phyloP scores from a whole-genome alignment of 2,888 invertebrate genomes.

The Alentia gelatinosa region DNA sequence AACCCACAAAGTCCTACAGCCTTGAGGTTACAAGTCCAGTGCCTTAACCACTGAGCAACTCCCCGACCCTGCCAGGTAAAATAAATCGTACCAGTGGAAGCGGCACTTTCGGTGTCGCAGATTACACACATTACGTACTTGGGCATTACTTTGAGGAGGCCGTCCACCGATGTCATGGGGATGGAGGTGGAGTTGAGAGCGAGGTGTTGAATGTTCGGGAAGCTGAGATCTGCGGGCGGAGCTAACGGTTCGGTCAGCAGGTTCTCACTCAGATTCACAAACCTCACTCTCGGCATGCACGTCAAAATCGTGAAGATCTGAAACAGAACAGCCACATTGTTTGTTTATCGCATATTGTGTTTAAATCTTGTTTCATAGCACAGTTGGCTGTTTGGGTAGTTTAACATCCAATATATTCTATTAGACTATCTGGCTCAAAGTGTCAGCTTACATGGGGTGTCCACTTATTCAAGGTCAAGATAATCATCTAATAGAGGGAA shows the following conservation, averaged over 20 bases:
- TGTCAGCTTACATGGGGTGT: neutral
- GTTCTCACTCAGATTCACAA: conserved; percentile 33
- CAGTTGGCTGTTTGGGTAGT: neutral
- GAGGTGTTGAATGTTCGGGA: neutral
- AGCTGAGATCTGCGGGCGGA: neutral
- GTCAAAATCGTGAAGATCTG: conserved; percentile 13
- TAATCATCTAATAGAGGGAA: too few species aligned
- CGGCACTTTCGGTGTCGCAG: too few species aligned
- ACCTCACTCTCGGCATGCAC: neutral
- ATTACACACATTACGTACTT: too few species aligned
- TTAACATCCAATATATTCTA: too few species aligned
- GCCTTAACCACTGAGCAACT: too few species aligned
- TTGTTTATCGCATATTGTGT: neutral
- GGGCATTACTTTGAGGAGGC: neutral
- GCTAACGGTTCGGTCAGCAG: neutral
- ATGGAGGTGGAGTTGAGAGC: conserved; percentile 4
- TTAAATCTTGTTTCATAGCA: neutral
- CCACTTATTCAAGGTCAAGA: neutral
- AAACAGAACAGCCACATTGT: neutral
- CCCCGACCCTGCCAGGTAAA: too few species aligned
- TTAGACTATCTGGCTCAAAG: neutral
- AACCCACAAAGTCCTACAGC: too few species aligned
- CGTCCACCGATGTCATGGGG: neutral
- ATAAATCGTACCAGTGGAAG: too few species aligned
- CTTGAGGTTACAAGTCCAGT: too few species aligned